Base-by-base conservation (phyloP, 2,888 invertebrate genomes). In the Chesias legatella region DNA sequence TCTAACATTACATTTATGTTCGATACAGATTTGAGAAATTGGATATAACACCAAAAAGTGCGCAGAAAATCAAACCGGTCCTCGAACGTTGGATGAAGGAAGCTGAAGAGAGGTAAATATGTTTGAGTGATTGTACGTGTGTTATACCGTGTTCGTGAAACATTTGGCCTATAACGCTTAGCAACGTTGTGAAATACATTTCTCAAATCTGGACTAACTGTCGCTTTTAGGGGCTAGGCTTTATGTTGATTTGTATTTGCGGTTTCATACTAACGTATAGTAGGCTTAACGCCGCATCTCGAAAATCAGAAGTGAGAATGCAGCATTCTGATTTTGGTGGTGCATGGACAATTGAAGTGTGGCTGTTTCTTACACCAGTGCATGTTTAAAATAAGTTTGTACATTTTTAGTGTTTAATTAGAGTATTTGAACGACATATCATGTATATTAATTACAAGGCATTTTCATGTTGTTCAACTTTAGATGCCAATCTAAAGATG, bases 1-100 rank as follows among this genome's bases (percentile, higher is more conserved):
- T 85, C 84, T 88, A 85, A 82, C 83, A 81, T 77, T 72, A 76
- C 64, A 84, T 85, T 86, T 76, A 80, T 89, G 82, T 90, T 89
- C 81, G 80, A 89, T 90, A 77, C 89, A 97, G 97, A 94, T 98
- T 98, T 92, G 98, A 98, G 91, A 98, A 98, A 91, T 91, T 98
- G 90, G 98, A 98, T 90, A 98, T 98, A 73, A 98, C 98, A 73
- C 98, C 98, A 78, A 98, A 98, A 91, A 98, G 98, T 91, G 98
- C 98, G 72, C 97, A 98, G 91, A 98, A 98, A 92, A 98, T 98
- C 80, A 98, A 98, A 88, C 98, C 98, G 61, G 98, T 98, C 66
- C 92, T 98, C 77, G 98, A 98, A 88, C 92, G 95, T 86, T 98
- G 98, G 98, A 98, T 98, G 98, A 95, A 95, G 85, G 98, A 98